Evolutionary conservation across 1,140 invertebrate genomes (phyloP), one percentile per base, ranked within the genome.

Genomic region (Cylas formicarius): DNA sequence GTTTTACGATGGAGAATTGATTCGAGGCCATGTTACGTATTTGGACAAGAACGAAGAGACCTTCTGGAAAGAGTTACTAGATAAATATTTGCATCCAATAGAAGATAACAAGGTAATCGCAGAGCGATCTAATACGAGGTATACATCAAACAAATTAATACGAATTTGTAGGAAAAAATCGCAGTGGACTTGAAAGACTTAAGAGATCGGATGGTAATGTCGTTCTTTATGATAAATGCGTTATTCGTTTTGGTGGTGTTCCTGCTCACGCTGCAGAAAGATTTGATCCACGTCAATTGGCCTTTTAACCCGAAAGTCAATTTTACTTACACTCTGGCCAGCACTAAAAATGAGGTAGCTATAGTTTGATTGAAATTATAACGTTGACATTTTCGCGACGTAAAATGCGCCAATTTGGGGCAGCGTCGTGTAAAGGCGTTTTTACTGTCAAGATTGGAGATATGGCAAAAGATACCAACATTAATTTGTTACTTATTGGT

Each of bases 151-250:
- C n/a, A n/a, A n/a, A n/a, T n/a, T n/a, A n/a, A n/a, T n/a, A n/a
- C n/a, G 17, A 4, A 52, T 67, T 52, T 55, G 2, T 42, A 81
- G 72, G 64, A 67, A 52, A 67, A 72, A 55, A 73, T 82, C 47
- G 67, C 67, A 1, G 62, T 71, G 27, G 76, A 78, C 16, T 64
- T 90, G 19, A 75, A 72, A 37, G 72, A 77, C 21, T 65, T 88
- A 11, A 70, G 85, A 9, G 80, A 89, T 60, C 78, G 82, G 53
- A 73, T 76, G 41, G 74, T 84, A 1, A 82, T 87, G 54, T 81
- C 81, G 27, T 90, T 90, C 63, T 80, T 86, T 33, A 89, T 90
- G 80, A 66, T 90, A 2, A 92, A 92, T 63, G 75, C 81, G 5
- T 68, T 91, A 2, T 92, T 89, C 65, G 82, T 90, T 16, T 66